Evolutionary conservation across 2,888 invertebrate species (phyloP), one percentile per base, ranked within the genome.

Genomic region (Eilema caniola): DNA sequence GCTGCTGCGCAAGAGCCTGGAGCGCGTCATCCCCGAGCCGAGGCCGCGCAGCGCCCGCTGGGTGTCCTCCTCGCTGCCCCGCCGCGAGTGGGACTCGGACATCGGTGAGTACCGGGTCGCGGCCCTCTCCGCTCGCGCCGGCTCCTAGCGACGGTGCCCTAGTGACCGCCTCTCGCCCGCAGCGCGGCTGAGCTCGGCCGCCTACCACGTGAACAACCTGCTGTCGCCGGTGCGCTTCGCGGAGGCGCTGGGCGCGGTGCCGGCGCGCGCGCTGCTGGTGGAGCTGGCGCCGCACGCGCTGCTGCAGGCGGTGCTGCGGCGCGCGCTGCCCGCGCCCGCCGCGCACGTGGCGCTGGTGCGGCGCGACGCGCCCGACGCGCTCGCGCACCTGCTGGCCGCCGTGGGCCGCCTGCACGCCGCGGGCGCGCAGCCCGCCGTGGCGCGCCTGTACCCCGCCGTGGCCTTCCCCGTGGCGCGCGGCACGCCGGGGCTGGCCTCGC

Each of bases 261-360:
- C 99, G 23, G 96, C 96, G 82, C 97, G 98, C 88, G 98, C 99
- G 10, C 96, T 99, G 79, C 96, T 98, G 77, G 96, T 99, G 86
- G 99, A 99, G 94, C 96, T 99, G 85, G 99, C 99, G 16, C 99
- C 99, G 23, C 99, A 99, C 91, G 98, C 98, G 85, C 96, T 99
- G 78, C 96, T 99, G 79, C 99, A 99, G 94, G 98, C 99, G 25
- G 98, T 99, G 87, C 96, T 99, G 37, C 98, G 98, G 89, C 96
- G 99, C 81, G 97, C 98, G 12, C 95, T 98, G 67, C 97, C 97
- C 0, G 96, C 96, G 62, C 96, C 96, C 24, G 97, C 97, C 67
- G 87, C 97, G 71, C 98, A 98, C 90, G 96, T 99, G 81, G 97
- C 98, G 74, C 96, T 99, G 61, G 97, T 99, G 93, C 99, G 99